A percentile compares a stretch with the other conserved stretches of the same genome.
Evolutionary conservation across 1,140 invertebrate genomes (phyloP).

Genomic region (Cotesia glomerata): DNA sequence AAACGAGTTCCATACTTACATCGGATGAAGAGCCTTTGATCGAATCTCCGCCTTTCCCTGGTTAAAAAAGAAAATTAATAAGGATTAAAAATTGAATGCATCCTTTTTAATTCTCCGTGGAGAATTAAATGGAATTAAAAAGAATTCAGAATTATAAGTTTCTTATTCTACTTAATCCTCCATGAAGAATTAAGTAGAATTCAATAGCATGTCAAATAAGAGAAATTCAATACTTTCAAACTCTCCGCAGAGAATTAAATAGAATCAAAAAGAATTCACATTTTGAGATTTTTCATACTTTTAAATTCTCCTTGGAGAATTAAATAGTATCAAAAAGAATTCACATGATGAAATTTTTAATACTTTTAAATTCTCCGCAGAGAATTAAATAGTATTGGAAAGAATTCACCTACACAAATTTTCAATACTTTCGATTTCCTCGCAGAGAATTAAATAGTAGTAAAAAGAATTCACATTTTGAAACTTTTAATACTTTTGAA

Average conservation of each 20-base stretch:
- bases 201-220: background rate
- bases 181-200: background rate
- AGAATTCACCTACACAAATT: background rate
- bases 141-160: background rate
- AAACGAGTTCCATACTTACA: no score
- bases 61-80: no score
- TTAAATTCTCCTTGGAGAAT: background rate
- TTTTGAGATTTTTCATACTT: background rate
- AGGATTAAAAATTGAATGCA: no score
- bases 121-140: background rate
- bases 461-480: background rate
- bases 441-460: background rate
- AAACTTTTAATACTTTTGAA: background rate
- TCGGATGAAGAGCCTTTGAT: no score
- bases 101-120: no score
- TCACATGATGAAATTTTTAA: background rate
- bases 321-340: background rate
- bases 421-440: background rate
- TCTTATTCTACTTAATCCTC: background rate
- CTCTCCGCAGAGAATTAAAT: background rate
- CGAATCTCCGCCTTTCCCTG: no score
- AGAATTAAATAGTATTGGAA: background rate
- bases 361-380: background rate
- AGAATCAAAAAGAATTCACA: background rate
- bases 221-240: background rate